These are phyloP conservation scores for Percopsis transmontana DNA, from an alignment of 2,113 vertebrate species.

Conservation along the genomic window DNA sequence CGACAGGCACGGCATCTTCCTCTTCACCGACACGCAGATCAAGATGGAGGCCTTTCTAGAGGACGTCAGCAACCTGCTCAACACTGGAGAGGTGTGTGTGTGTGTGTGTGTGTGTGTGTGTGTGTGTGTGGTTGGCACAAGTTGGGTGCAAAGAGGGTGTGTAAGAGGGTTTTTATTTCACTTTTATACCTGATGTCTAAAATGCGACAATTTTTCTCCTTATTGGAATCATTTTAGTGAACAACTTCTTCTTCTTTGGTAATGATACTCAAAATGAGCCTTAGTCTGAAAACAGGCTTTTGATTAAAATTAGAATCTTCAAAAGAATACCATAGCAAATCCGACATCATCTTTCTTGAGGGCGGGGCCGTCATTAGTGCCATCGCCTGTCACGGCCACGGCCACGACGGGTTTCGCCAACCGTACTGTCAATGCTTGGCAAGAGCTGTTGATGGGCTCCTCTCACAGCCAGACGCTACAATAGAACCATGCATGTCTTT, in stretches of 20 bases:
- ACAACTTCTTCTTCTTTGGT: background rate
- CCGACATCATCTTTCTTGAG: constrained; percentile 98
- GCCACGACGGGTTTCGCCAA: constrained; percentile 90
- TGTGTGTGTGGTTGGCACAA: background rate
- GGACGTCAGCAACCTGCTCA: constrained; percentile 89
- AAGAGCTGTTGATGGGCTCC: too few species aligned
- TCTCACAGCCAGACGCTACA: too few species aligned
- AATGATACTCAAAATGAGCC: background rate
- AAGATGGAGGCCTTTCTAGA: constrained; percentile 91
- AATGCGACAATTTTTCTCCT: too few species aligned
- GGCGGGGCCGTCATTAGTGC: constrained; percentile 95
- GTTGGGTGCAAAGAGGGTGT: background rate
- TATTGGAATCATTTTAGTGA: background rate
- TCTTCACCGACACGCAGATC: constrained; percentile 91
- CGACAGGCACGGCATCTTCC: constrained; percentile 85
- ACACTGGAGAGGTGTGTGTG: constrained; percentile 83
- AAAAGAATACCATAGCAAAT: constrained; percentile 91
- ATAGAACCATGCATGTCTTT: background rate
- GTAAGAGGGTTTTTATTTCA: too few species aligned
- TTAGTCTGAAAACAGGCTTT: background rate
- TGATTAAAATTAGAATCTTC: background rate
- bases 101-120: background rate
- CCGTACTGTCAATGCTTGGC: constrained; percentile 87
- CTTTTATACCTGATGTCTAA: too few species aligned
- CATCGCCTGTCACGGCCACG: constrained; percentile 96